Conservation (phyloP, 1,140 invertebrate species). For the Temnothorax nylanderi region DNA sequence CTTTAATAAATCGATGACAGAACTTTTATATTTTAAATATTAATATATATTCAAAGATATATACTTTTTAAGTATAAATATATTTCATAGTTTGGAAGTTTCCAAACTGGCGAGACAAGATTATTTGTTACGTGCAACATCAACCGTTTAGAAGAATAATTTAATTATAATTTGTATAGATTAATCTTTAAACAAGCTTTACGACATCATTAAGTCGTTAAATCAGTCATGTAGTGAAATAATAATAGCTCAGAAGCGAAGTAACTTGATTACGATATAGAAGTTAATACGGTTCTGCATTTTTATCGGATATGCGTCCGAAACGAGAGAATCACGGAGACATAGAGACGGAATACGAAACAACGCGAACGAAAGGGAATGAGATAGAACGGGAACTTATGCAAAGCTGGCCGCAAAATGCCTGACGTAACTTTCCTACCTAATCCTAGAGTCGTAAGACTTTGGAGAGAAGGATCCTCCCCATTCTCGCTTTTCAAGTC, state of each 20-base stretch:
- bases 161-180: background rate
- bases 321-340: slow-evolving; percentile 7
- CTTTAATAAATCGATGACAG: background rate
- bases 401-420: slow-evolving; percentile 80
- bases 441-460: slow-evolving; percentile 74
- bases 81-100: background rate
- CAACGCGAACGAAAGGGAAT: slow-evolving; percentile 19
- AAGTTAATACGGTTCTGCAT: slow-evolving; percentile 55
- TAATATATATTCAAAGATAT: background rate
- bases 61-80: background rate
- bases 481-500: slow-evolving; percentile 35
- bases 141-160: background rate
- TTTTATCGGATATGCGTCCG: slow-evolving; percentile 43
- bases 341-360: slow-evolving; percentile 40
- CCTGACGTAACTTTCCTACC: slow-evolving; percentile 77
- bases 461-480: slow-evolving; percentile 63
- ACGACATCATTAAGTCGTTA: background rate
- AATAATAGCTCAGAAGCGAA: background rate
- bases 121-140: background rate
- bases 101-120: background rate
- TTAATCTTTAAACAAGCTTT: background rate
- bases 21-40: background rate
- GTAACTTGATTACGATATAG: slow-evolving; percentile 54
- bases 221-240: background rate
- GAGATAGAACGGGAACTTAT: slow-evolving; percentile 71